Conservation (phyloP, 2,113 vertebrate species). For the Oxygymnocypris stewartii region DNA sequence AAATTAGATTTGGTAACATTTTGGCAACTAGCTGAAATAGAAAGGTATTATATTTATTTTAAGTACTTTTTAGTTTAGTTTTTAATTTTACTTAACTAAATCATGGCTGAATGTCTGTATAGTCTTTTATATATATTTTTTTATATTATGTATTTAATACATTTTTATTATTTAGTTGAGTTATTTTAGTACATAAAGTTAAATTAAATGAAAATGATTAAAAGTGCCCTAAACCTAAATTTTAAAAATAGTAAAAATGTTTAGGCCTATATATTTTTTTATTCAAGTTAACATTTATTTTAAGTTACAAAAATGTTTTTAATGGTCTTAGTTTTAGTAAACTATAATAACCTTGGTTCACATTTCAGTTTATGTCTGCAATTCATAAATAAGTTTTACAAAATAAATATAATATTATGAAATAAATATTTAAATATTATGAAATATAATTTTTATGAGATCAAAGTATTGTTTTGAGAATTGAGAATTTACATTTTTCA, state of each 20-base stretch:
- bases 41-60: too few species aligned
- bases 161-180: not conserved
- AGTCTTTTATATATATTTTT: not conserved
- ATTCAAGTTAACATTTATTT: not conserved
- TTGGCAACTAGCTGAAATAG: too few species aligned
- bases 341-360: not conserved
- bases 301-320: not conserved
- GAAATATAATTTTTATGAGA: too few species aligned
- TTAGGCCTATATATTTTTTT: not conserved
- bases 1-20: too few species aligned
- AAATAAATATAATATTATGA: not conserved
- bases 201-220: not conserved
- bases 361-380: not conserved
- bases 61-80: too few species aligned
- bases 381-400: not conserved
- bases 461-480: too few species aligned
- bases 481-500: too few species aligned
- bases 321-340: not conserved
- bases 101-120: not conserved
- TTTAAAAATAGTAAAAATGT: too few species aligned
- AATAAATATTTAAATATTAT: not conserved
- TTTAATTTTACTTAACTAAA: too few species aligned
- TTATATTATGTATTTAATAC: not conserved
- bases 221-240: too few species aligned
- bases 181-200: not conserved